phyloP scores from a whole-genome alignment of 2,888 invertebrate species.

The Gari tellinella region DNA sequence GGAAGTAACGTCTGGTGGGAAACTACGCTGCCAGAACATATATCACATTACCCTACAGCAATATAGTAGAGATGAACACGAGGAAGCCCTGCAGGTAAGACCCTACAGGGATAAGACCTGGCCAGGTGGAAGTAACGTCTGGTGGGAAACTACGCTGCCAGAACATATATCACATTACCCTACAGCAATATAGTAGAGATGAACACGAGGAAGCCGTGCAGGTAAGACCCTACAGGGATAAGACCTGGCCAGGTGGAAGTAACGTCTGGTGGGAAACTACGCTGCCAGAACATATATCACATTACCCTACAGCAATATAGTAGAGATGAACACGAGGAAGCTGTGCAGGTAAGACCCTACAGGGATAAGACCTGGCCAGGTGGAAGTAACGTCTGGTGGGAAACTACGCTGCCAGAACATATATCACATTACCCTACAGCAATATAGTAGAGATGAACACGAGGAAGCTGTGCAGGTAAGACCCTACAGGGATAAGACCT shows the following conservation, averaged over 20 bases:
- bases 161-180: conserved; percentile 40
- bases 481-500: neutral
- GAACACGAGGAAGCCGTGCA: conserved; percentile 8
- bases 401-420: conserved; percentile 36
- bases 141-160: conserved; percentile 47
- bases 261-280: conserved; percentile 44
- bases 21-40: conserved; percentile 36
- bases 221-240: neutral
- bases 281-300: conserved; percentile 44
- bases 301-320: conserved; percentile 33
- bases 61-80: conserved; percentile 22
- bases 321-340: conserved; percentile 3
- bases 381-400: conserved; percentile 50
- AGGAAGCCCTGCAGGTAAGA: conserved; percentile 9
- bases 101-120: conserved; percentile 34
- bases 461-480: conserved; percentile 11
- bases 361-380: conserved; percentile 6
- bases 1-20: conserved; percentile 48
- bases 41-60: conserved; percentile 41
- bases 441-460: conserved; percentile 24
- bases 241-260: conserved; percentile 32
- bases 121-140: conserved; percentile 45
- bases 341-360: conserved; percentile 8
- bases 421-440: conserved; percentile 36
- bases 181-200: conserved; percentile 28